Evolutionary conservation across 1,140 invertebrate genomes (phyloP).

Genomic region (Helicoverpa zea): DNA sequence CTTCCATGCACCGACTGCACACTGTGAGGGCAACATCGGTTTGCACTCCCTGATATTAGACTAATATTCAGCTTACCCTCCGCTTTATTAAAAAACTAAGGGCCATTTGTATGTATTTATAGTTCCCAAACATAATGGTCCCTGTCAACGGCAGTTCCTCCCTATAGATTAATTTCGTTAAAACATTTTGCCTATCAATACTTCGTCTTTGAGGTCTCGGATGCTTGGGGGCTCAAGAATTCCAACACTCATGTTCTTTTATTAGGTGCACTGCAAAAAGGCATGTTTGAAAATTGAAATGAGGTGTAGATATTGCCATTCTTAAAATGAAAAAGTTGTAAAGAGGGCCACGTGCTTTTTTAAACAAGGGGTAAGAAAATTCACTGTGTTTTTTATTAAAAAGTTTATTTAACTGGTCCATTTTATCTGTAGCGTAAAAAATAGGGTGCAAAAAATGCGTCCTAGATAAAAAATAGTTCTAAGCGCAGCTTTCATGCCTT

Average conservation of each 20-base stretch:
- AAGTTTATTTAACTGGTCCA: slow-evolving; percentile 27
- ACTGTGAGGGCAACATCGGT: slow-evolving; percentile 80
- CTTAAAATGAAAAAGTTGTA: slow-evolving; percentile 39
- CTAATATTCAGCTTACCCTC: slow-evolving; percentile 84
- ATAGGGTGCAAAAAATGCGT: not conserved
- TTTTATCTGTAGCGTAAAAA: not conserved
- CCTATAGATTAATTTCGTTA: slow-evolving; percentile 83
- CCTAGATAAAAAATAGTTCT: not conserved
- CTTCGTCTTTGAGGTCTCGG: slow-evolving; percentile 30
- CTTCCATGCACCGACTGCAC: slow-evolving; percentile 56
- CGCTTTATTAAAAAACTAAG: slow-evolving; percentile 84
- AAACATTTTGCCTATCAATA: slow-evolving; percentile 72
- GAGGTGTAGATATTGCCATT: slow-evolving; percentile 40
- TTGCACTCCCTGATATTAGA: slow-evolving; percentile 84
- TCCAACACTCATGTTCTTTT: slow-evolving; percentile 53
- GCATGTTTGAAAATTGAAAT: slow-evolving; percentile 47
- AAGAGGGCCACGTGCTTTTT: slow-evolving; percentile 24
- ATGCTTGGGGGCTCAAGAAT: slow-evolving; percentile 45
- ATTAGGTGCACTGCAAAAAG: slow-evolving; percentile 42
- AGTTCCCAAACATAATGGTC: slow-evolving; percentile 64
- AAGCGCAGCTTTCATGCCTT: slow-evolving; percentile 1
- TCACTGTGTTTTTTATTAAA: slow-evolving; percentile 29
- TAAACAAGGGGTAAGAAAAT: slow-evolving; percentile 24
- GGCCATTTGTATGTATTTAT: slow-evolving; percentile 85
- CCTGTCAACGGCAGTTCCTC: slow-evolving; percentile 74